Percentiles rank a stretch among this genome's conserved stretches.
These are phyloP conservation scores for Tenthredo amoena DNA, from an alignment of 2,888 invertebrate genomes.

Conservation along the genomic window DNA sequence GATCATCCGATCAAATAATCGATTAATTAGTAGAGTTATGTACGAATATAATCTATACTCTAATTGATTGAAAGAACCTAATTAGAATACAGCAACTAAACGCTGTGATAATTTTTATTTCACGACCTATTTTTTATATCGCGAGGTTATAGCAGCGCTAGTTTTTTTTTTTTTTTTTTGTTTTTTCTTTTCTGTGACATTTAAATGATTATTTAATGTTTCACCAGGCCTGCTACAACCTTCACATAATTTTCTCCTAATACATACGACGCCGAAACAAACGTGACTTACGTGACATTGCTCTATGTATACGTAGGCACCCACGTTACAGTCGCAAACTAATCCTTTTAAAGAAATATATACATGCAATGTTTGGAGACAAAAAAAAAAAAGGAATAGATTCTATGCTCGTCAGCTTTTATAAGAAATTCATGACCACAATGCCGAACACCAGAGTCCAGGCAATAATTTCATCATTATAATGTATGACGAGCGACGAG, in stretches of 20 bases:
- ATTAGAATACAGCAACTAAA: neutral
- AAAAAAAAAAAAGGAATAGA: neutral
- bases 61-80: neutral
- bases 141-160: neutral
- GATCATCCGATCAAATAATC: neutral
- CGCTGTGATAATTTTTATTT: neutral
- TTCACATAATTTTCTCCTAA: neutral
- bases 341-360: neutral
- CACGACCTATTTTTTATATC: neutral
- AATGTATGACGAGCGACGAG: constrained; percentile 41
- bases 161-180: neutral
- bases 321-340: neutral
- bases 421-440: neutral
- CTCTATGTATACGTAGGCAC: neutral
- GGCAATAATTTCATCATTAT: constrained; percentile 27
- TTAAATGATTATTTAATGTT: neutral
- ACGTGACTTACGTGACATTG: constrained; percentile 16
- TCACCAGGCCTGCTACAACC: neutral
- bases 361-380: neutral
- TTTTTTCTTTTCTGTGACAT: neutral
- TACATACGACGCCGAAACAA: constrained; percentile 1
- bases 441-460: neutral
- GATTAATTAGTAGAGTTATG: neutral
- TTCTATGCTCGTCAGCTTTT: neutral
- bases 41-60: neutral